Evolutionary conservation across 2,797 vertebrate species (phyloP).

Genomic region (Lutjanus argentimaculatus): DNA sequence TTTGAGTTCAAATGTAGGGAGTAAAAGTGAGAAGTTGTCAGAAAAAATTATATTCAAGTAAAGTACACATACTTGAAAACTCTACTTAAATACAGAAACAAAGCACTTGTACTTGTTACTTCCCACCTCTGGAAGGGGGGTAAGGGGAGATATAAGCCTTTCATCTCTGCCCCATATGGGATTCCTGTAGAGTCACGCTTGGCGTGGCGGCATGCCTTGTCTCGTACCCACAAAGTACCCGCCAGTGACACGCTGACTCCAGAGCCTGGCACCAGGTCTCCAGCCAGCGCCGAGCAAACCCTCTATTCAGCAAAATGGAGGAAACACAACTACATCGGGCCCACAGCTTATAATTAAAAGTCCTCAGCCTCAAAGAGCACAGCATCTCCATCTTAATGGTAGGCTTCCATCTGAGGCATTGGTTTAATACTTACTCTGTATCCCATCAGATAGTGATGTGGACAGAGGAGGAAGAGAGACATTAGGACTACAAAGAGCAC

Average conservation of each 20-base stretch:
- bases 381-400: conserved; percentile 84
- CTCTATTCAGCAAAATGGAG: conserved; percentile 79
- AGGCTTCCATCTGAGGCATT: conserved; percentile 82
- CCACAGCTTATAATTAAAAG: conserved; percentile 84
- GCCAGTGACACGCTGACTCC: conserved; percentile 76
- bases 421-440: conserved; percentile 82
- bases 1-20: no score
- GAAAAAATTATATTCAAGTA: no score
- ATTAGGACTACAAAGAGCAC: conserved; percentile 85
- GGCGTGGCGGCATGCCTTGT: conserved; percentile 67
- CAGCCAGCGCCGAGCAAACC: conserved; percentile 76
- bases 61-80: no score
- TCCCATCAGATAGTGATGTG: conserved; percentile 82
- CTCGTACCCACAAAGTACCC: conserved; percentile 75
- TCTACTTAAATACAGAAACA: no score
- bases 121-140: background rate
- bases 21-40: no score
- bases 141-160: conserved; percentile 73
- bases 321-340: conserved; percentile 77
- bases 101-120: no score
- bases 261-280: conserved; percentile 80
- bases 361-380: conserved; percentile 83
- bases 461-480: conserved; percentile 84
- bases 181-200: conserved; percentile 65
- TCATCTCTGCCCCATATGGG: conserved; percentile 69